A percentile compares a stretch with the other conserved stretches of the same genome.
These are phyloP conservation scores for Podarcis muralis DNA, from an alignment of 2,113 vertebrate genomes.

Conservation along the genomic window DNA sequence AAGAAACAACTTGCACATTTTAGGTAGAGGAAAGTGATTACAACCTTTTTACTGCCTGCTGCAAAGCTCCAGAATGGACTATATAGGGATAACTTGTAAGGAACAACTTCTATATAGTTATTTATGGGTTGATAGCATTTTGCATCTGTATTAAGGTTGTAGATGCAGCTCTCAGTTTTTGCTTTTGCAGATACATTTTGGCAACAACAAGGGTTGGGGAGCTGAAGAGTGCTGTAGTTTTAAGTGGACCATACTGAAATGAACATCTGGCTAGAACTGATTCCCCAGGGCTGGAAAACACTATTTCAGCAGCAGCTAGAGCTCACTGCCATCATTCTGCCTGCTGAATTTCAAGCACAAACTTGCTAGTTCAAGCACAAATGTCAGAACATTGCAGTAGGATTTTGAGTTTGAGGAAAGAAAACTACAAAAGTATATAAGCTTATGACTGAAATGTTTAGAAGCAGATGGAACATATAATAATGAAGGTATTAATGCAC, in stretches of 20 bases:
- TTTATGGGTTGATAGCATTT: not conserved
- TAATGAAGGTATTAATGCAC: not conserved
- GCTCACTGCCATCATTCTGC: not conserved
- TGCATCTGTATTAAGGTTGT: no score
- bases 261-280: not conserved
- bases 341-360: not conserved
- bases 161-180: no score
- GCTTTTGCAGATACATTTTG: not conserved
- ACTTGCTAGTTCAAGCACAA: not conserved
- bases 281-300: not conserved
- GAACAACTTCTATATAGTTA: not conserved
- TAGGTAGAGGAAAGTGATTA: not conserved
- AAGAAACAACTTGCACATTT: not conserved
- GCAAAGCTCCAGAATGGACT: not conserved
- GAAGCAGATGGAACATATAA: not conserved
- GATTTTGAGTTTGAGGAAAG: no score
- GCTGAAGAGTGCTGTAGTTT: not conserved
- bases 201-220: not conserved
- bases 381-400: no score
- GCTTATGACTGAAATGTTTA: not conserved
- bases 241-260: not conserved
- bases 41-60: not conserved
- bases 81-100: not conserved
- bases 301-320: not conserved
- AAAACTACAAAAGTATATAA: not conserved